phyloP scores from a whole-genome alignment of 1,140 invertebrate genomes.

The Oscheius sp. region DNA sequence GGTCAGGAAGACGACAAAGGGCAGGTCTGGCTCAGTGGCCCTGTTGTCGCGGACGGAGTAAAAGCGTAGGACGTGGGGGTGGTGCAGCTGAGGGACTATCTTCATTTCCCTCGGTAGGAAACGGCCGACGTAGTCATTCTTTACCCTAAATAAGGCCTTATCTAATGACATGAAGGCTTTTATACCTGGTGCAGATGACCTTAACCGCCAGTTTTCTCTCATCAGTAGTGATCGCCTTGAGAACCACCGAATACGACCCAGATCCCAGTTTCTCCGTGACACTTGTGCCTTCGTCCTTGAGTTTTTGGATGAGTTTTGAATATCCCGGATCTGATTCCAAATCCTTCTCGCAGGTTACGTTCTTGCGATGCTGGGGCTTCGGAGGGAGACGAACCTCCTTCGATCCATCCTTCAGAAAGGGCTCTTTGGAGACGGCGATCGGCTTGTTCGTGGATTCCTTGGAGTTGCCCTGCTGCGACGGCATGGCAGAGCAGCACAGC shows the following conservation, averaged over 20 bases:
- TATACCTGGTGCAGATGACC: neutral
- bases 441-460: too few species aligned
- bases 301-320: neutral
- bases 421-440: too few species aligned
- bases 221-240: neutral
- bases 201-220: neutral
- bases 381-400: too few species aligned
- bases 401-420: too few species aligned
- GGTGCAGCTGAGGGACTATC: slow-evolving; percentile 65
- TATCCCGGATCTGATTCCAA: neutral
- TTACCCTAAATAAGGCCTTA: too few species aligned
- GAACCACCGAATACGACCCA: neutral
- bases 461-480: too few species aligned
- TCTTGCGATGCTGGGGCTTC: too few species aligned
- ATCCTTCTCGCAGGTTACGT: too few species aligned
- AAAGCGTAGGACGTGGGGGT: slow-evolving; percentile 66
- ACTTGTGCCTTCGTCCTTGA: neutral
- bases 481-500: too few species aligned
- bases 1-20: slow-evolving; percentile 19
- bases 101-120: slow-evolving; percentile 70
- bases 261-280: neutral
- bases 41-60: slow-evolving; percentile 65
- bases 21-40: slow-evolving; percentile 59
- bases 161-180: too few species aligned
- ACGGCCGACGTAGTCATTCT: slow-evolving; percentile 72